A percentile compares a stretch with the other conserved stretches of the same genome.
These are phyloP conservation scores for Choreutis nemorana DNA, from an alignment of 2,888 invertebrate genomes.

Conservation along the genomic window DNA sequence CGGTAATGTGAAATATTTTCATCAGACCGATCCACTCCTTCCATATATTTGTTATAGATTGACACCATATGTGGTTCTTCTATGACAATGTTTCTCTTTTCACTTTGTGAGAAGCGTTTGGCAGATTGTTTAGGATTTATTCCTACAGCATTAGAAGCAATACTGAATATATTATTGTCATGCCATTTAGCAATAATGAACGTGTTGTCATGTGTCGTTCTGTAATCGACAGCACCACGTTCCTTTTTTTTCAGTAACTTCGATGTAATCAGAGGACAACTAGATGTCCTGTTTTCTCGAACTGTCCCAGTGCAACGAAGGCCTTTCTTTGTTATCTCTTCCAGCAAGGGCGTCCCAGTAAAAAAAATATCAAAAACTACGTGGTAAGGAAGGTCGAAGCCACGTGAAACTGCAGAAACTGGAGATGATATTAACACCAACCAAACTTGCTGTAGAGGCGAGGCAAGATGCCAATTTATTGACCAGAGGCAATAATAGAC, in stretches of 20 bases:
- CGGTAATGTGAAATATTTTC: slow-evolving; percentile 14
- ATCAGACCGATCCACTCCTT: slow-evolving; percentile 13
- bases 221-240: slow-evolving; percentile 14
- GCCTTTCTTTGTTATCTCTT: slow-evolving; percentile 9
- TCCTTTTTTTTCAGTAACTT: slow-evolving; percentile 14
- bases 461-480: no score
- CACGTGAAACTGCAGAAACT: no score
- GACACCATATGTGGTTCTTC: slow-evolving; percentile 11
- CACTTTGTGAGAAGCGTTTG: slow-evolving; percentile 13
- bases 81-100: slow-evolving; percentile 12
- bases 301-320: background rate
- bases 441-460: no score
- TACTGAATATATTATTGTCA: slow-evolving; percentile 14
- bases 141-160: slow-evolving; percentile 14
- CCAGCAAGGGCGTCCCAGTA: slow-evolving; percentile 12
- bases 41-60: slow-evolving; percentile 13
- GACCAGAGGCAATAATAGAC: no score
- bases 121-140: slow-evolving; percentile 11
- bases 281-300: slow-evolving; percentile 4
- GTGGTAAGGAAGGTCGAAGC: slow-evolving; percentile 13
- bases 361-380: slow-evolving; percentile 13
- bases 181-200: slow-evolving; percentile 12
- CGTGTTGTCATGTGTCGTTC: slow-evolving; percentile 11
- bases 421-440: no score
- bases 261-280: slow-evolving; percentile 5